A percentile compares a stretch with the other conserved stretches of the same genome.
These are phyloP conservation scores for Leiothrix lutea DNA, from an alignment of 2,113 vertebrate genomes.

Conservation along the genomic window DNA sequence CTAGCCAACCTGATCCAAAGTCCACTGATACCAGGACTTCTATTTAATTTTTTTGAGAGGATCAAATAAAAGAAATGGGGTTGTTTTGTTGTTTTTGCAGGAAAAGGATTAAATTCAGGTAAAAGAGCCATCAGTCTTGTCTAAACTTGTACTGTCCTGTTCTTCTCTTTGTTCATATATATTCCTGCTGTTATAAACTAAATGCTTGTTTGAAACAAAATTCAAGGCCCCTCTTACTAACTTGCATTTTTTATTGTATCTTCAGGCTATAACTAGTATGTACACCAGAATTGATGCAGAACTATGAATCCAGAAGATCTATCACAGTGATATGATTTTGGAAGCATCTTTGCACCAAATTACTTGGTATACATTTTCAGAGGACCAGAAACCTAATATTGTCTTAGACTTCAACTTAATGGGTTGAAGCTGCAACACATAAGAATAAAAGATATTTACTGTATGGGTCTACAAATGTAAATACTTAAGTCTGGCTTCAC, in stretches of 20 bases:
- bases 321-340: neutral
- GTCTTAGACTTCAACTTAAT: neutral
- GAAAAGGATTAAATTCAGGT: neutral
- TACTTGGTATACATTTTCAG: neutral
- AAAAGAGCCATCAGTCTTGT: neutral
- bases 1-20: neutral
- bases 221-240: neutral
- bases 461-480: neutral
- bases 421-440: neutral
- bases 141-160: neutral
- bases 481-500: neutral
- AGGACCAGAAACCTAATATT: neutral
- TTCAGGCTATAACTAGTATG: neutral
- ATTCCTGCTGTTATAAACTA: neutral
- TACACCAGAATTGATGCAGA: neutral
- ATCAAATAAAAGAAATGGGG: neutral
- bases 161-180: neutral
- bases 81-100: neutral
- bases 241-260: conserved; percentile 10
- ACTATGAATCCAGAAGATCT: neutral
- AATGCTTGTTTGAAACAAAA: conserved; percentile 5
- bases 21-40: neutral
- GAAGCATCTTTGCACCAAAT: neutral
- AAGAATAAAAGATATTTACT: neutral
- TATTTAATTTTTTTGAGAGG: neutral